Evolutionary conservation across 2,797 vertebrate genomes (phyloP).

Genomic region (Lacerta bilineata): DNA sequence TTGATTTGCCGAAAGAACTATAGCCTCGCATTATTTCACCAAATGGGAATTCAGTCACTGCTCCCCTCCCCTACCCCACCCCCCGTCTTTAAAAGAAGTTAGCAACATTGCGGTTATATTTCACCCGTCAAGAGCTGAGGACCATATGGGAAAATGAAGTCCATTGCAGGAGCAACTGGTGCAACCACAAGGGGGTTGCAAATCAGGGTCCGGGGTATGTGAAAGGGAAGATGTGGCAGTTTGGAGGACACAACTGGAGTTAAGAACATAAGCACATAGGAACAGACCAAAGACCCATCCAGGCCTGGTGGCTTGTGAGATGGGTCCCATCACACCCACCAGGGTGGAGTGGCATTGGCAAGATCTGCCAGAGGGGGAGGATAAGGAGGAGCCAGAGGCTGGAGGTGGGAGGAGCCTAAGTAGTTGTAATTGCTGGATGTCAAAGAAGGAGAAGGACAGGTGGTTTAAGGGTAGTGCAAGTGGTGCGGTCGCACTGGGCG

Average conservation of each 20-base stretch:
- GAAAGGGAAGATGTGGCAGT: background rate
- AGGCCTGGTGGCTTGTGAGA: too few relatives aligned
- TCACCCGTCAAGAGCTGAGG: slow-evolving; percentile 18
- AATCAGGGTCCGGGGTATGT: background rate
- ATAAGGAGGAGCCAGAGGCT: too few relatives aligned
- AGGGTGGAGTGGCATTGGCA: too few relatives aligned
- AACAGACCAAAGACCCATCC: too few relatives aligned
- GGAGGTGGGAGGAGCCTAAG: too few relatives aligned
- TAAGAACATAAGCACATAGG: background rate
- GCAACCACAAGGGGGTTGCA: background rate
- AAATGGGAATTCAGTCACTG: slow-evolving; percentile 3
- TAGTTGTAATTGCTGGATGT: too few relatives aligned
- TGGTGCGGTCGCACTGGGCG: too few relatives aligned
- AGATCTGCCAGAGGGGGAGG: too few relatives aligned
- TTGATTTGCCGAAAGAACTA: slow-evolving; percentile 53
- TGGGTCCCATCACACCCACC: too few relatives aligned
- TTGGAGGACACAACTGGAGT: background rate
- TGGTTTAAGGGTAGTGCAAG: too few relatives aligned
- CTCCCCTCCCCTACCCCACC: background rate
- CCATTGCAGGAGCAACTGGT: background rate
- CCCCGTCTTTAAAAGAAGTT: background rate
- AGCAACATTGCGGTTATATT: background rate
- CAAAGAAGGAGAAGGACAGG: too few relatives aligned
- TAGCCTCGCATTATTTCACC: slow-evolving; percentile 39
- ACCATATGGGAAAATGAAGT: background rate